These are phyloP conservation scores for Orchestia grillus DNA, from an alignment of 1,140 invertebrate species.

Conservation along the genomic window DNA sequence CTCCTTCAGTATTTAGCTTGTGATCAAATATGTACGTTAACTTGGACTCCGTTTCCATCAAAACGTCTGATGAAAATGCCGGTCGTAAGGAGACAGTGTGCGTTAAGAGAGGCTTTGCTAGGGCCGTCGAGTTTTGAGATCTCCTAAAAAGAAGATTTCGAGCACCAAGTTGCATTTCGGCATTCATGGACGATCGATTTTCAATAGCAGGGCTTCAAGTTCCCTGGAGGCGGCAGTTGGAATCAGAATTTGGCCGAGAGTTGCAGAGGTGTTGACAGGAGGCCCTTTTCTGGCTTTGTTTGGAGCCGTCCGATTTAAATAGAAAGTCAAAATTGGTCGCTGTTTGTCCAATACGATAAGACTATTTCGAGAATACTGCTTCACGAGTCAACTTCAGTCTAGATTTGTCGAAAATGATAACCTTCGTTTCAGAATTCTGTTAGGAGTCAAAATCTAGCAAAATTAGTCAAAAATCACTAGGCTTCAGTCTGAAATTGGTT, in stretches of 20 bases:
- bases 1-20: not conserved
- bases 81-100: not conserved
- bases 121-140: not conserved
- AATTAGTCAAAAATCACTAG: too few species aligned
- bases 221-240: not conserved
- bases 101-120: not conserved
- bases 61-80: not conserved
- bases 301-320: not conserved
- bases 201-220: constrained; percentile 14
- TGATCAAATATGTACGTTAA: not conserved
- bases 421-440: too few species aligned
- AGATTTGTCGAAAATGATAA: too few species aligned
- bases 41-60: not conserved
- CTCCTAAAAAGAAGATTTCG: constrained; percentile 3
- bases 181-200: constrained; percentile 55
- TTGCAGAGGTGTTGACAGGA: not conserved
- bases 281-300: not conserved
- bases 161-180: not conserved
- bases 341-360: not conserved
- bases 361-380: not conserved
- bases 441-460: too few species aligned
- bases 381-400: too few species aligned
- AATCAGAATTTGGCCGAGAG: not conserved
- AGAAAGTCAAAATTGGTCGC: not conserved
- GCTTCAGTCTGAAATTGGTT: too few species aligned